Evolutionary conservation across 2,113 vertebrate species (phyloP), one percentile per base, ranked within the genome.

Genomic region (Rhineura floridana): DNA sequence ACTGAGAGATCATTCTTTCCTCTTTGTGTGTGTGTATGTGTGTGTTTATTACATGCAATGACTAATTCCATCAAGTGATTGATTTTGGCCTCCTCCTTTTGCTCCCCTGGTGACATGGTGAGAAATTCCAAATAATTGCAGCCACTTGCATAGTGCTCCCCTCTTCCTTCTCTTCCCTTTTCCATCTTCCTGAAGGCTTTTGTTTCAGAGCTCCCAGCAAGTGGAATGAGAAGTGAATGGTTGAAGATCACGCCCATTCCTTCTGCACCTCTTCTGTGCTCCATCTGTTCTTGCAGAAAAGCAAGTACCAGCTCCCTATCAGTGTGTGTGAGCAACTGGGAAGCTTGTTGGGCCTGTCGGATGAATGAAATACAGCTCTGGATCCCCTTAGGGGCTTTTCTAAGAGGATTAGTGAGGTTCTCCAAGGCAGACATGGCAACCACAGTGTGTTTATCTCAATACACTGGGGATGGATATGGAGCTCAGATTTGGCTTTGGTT

Each of bases 341-440:
- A 86, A 93, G n/a, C 91, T 87, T 39, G 91, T 88, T 90, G 93
- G 92, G 89, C 92, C 93, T 93, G 91, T 94, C 90, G 90, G 90
- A 88, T 93, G 95, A 94, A 94, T 95, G 93, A 93, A 94, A 95
- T 94, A 91, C 95, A 92, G 91, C 91, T 93, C 77, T 84, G 87
- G 92, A 93, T 91, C 81, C 77, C 95, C 93, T 91, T 87, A 81
- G 91, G 94, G 94, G 91, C 93, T 88, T 95, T 94, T 95, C 85
- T 92, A 87, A 88, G 87, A 91, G 93, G 92, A 94, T 95, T 95
- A 95, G 94, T 85, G 52, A 92, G 92, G 89, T 90, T 92, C 91
- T 93, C 90, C 91, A 85, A 94, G 93, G 91, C 92, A 93, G 93
- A 91, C 92, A 48, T n/a, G 50, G 92, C 94, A 91, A n/a, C 93